These are phyloP conservation scores for Norana najaformis DNA, from an alignment of 2,888 invertebrate species.

Conservation along the genomic window DNA sequence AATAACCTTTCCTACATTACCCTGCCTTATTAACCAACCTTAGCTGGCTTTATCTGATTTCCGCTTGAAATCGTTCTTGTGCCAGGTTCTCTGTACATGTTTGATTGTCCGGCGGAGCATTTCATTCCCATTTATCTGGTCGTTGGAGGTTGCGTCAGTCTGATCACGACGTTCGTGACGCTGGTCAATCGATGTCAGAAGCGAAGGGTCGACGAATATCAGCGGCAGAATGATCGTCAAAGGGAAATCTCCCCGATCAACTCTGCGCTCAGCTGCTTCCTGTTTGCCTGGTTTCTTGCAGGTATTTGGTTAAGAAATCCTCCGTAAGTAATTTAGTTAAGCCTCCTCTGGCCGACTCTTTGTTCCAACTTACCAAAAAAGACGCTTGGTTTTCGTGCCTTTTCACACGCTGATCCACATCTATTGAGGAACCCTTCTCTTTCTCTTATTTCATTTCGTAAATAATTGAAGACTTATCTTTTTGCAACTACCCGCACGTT, in stretches of 20 bases:
- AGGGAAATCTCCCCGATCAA: conserved; percentile 50
- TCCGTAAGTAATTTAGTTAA: no score
- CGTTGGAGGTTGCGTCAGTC: conserved; percentile 71
- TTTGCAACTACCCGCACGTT: no score
- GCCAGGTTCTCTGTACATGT: conserved; percentile 68
- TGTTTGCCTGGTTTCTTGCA: conserved; percentile 74
- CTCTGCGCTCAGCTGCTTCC: conserved; percentile 63
- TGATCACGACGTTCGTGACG: conserved; percentile 70
- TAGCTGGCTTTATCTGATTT: no score
- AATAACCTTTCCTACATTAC: no score
- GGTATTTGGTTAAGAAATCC: conserved; percentile 61
- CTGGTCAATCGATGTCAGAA: conserved; percentile 64
- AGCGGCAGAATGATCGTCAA: conserved; percentile 52
- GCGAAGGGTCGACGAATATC: conserved; percentile 48
- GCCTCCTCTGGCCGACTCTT: no score
- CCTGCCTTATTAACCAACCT: background rate
- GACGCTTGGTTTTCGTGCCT: no score
- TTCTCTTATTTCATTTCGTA: no score
- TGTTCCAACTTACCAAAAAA: no score
- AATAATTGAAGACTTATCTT: no score
- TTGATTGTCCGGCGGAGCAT: conserved; percentile 72
- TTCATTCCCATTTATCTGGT: conserved; percentile 74
- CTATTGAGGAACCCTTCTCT: no score
- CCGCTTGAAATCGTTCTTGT: background rate
- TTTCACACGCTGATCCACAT: no score